Conservation (phyloP, 2,113 vertebrate genomes). For the Gyps fulvus region DNA sequence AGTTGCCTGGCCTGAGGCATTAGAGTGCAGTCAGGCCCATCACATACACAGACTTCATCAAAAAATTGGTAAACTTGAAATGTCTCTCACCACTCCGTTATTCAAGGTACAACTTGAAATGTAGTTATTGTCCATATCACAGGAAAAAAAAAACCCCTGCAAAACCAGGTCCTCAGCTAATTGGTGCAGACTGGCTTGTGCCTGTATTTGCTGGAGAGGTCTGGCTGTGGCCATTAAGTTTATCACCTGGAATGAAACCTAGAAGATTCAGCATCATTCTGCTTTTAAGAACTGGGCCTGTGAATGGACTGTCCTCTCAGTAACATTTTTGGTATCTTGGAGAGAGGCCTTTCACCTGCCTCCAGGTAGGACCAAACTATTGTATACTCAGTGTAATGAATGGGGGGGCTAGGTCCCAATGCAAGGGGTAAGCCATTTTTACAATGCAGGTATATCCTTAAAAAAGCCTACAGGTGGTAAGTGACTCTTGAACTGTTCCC, state of each 20-base stretch:
- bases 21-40: neutral
- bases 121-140: neutral
- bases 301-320: neutral
- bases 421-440: neutral
- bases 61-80: neutral
- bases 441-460: fast-evolving
- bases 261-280: neutral
- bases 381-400: neutral
- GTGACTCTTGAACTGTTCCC: neutral
- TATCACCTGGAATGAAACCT: neutral
- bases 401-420: fast-evolving
- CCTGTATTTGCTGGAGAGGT: neutral
- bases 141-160: neutral
- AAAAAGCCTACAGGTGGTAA: neutral
- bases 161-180: neutral
- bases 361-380: neutral
- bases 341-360: neutral
- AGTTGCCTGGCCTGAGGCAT: neutral
- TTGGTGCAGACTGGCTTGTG: neutral
- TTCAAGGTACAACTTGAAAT: neutral
- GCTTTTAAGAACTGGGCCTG: neutral
- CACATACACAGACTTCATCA: neutral
- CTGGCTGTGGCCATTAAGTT: neutral
- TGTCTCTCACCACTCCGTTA: neutral
- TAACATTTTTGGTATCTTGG: neutral